Base-by-base conservation (phyloP, 2,113 vertebrate species). In the Callipepla californica region DNA sequence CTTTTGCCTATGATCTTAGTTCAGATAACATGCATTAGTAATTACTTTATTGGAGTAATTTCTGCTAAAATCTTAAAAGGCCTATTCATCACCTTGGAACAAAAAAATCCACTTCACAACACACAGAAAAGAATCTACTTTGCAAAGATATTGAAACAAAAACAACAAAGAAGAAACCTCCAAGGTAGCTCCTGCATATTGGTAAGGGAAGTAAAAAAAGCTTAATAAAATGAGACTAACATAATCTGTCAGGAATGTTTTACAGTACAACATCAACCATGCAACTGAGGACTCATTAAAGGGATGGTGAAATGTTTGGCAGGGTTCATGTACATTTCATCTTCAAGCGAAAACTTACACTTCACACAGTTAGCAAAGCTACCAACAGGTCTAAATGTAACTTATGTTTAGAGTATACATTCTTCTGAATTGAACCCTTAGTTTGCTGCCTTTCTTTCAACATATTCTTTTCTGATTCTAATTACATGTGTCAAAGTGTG, bases 31-130 rank as follows among this genome's bases (percentile, higher is more conserved):
- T 13, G n/a, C 5, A 11, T 20, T 45, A 73, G 11, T 66, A 79
- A 83, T 55, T 38, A 63, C n/a, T 65, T 62, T 44, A 90, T 26
- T 65, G 42, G 45, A 77, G 14, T 76, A 78, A 85, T 55, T 95
- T 75, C 74, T 92, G 47, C 30, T 77, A 45, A 95, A 90, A 85
- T 51, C 82, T 48, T 62, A 51, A 83, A 86, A 73, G 36, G 13
- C 14, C 75, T 73, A 62, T 58, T 28, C 25, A 63, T 70, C 36
- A 73, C 19, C 6, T 30, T 32, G 42, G 32, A 82, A 81, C 48
- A 76, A 25, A 40, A 68, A 44, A 74, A 51, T 7, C 42, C 21
- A 26, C 44, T 77, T 67, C 30, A 45, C 44, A 73, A 13, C 42
- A 70, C 63, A 85, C 8, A 9, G 67, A 26, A 79, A 85, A 63